Conservation (phyloP, 1,140 invertebrate genomes). For the Octopus bimaculoides region DNA sequence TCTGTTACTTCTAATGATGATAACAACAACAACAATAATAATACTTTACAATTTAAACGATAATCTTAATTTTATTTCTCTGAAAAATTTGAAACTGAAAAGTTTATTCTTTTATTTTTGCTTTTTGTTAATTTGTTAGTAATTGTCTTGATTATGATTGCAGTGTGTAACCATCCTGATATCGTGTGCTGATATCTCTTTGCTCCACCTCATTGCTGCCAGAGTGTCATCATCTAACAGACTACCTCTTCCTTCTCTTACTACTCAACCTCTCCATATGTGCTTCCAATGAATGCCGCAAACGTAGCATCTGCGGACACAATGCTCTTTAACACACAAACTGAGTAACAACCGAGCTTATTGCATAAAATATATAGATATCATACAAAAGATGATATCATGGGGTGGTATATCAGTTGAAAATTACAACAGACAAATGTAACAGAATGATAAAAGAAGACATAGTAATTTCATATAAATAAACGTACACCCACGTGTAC, state of each 20-base stretch:
- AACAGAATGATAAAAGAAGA: no score
- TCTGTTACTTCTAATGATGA: no score
- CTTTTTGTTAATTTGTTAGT: background rate
- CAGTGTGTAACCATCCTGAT: background rate
- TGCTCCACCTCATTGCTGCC: background rate
- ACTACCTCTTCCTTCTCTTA: background rate
- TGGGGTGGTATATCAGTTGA: no score
- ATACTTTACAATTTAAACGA: no score
- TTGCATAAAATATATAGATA: background rate
- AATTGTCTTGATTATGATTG: background rate
- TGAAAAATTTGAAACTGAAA: no score
- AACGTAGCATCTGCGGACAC: background rate
- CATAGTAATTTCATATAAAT: no score
- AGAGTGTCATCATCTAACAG: background rate
- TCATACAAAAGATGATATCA: no score
- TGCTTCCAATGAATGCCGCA: conserved; percentile 2
- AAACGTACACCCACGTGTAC: no score
- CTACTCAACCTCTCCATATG: background rate
- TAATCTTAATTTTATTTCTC: no score
- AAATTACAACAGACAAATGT: no score
- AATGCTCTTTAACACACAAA: background rate
- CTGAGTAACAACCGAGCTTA: background rate
- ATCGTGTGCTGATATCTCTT: background rate
- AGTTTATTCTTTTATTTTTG: background rate
- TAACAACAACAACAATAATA: no score